Evolutionary conservation across 2,888 invertebrate genomes (phyloP), one percentile per base, ranked within the genome.

Genomic region (Iphiclides podalirius): DNA sequence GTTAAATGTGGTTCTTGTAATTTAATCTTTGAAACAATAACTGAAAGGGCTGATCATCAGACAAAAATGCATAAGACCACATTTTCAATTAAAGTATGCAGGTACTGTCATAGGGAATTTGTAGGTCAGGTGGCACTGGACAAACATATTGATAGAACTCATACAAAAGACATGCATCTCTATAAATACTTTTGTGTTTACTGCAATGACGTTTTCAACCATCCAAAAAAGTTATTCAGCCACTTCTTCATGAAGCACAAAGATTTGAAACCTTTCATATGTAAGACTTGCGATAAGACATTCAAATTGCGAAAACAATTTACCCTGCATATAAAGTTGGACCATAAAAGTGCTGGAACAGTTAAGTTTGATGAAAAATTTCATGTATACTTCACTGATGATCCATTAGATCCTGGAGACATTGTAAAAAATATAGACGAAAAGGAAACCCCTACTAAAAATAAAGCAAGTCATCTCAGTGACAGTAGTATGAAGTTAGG

Each of bases 281-380:
- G 87, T 49, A 75, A 65, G 38, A 80, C 84, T n/a, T 87, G 87
- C 14, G 39, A 79, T 37, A 68, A 59, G 47, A 72, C 51, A 1
- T 87, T 80, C 43, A 56, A 64, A 36, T 35, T 79, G 1, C 66
- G 87, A 0, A 86, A 81, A 38, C 59, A 58, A 1, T 85, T 87
- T 33, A 79, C 83, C 0, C 54, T 86, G 0, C 87, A 87, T 16
- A 87, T 87, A 0, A 85, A 85, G 58, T n/a, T 83, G 4, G 54
- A 57, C 0, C 87, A 87, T 14, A 63, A 75, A 0, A 76, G 81
- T 33, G 49, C 66, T 1, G 87, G 87, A 0, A 80, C 66, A 16
- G 79, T 85, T 6, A 81, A 84, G 37, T 86, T 85, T 54, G 78
- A 85, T 62, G 65, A 81, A 1, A 72, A 75, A 2, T 82, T 76